A percentile compares a stretch with the other conserved stretches of the same genome.
These are phyloP conservation scores for Actinia tenebrosa DNA, from an alignment of 64 coral and sea anemone genomes.

Conservation along the genomic window DNA sequence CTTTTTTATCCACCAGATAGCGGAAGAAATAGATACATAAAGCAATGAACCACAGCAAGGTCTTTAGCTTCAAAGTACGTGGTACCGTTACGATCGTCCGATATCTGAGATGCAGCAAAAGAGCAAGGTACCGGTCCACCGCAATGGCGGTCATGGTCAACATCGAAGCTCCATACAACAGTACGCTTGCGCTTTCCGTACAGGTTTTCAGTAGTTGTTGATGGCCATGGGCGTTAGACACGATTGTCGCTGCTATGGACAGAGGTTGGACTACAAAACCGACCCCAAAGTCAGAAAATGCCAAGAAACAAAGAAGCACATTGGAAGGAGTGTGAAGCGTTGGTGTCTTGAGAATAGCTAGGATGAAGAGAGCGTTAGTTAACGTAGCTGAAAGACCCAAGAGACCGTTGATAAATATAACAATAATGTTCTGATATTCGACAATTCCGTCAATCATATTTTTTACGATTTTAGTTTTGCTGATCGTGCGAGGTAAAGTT, in stretches of 20 bases:
- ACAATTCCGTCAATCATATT: background rate
- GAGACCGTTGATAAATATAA: background rate
- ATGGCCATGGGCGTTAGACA: background rate
- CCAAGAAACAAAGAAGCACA: background rate
- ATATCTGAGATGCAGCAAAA: background rate
- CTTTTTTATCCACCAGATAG: background rate
- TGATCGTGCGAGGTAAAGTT: too few species aligned
- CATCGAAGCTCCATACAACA: background rate
- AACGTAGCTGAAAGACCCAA: background rate
- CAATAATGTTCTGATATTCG: background rate
- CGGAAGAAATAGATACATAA: background rate
- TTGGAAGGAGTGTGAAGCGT: slow-evolving; percentile 1
- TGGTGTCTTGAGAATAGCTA: background rate
- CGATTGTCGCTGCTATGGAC: background rate
- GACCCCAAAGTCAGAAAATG: background rate
- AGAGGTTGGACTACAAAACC: slow-evolving; percentile 12
- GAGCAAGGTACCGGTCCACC: background rate
- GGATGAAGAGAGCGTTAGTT: slow-evolving; percentile 1
- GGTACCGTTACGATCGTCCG: background rate
- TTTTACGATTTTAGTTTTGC: background rate
- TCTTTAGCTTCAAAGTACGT: background rate
- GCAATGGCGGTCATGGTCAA: slow-evolving; percentile 10
- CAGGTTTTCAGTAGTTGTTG: background rate
- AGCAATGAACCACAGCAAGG: background rate
- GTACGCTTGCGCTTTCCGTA: background rate